These are phyloP conservation scores for Galeopterus variegatus DNA, from an alignment of 2,113 vertebrate genomes.

Conservation along the genomic window DNA sequence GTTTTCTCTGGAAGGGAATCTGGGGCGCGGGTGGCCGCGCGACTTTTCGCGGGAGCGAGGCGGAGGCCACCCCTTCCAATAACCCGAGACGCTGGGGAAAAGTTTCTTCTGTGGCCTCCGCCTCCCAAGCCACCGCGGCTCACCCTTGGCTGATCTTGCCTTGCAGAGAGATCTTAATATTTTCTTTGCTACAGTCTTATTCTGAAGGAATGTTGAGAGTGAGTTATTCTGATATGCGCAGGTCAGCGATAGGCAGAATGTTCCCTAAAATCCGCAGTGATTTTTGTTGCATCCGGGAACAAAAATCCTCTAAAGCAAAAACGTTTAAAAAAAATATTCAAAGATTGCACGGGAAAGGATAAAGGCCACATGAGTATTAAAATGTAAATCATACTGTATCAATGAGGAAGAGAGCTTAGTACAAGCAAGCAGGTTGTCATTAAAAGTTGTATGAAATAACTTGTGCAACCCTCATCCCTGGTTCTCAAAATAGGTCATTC, in stretches of 20 bases:
- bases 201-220: background rate
- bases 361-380: background rate
- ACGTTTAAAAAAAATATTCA: background rate
- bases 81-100: background rate
- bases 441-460: constrained; percentile 61
- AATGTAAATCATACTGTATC: background rate
- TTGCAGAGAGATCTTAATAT: background rate
- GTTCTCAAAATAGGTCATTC: constrained; percentile 38
- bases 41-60: constrained; percentile 54
- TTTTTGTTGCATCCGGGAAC: constrained; percentile 72
- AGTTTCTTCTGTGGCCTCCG: background rate
- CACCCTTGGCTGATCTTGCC: background rate
- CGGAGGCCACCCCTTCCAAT: background rate
- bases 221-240: background rate
- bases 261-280: background rate
- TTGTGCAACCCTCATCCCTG: background rate
- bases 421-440: background rate
- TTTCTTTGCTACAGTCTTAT: background rate
- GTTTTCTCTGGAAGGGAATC: background rate
- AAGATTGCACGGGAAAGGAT: background rate
- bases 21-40: accelerated
- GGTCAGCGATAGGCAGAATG: background rate
- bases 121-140: accelerated
- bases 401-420: background rate
- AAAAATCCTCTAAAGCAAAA: constrained; percentile 47